Base-by-base conservation (phyloP, 2,888 invertebrate species). In the Drosophila mayaguana region DNA sequence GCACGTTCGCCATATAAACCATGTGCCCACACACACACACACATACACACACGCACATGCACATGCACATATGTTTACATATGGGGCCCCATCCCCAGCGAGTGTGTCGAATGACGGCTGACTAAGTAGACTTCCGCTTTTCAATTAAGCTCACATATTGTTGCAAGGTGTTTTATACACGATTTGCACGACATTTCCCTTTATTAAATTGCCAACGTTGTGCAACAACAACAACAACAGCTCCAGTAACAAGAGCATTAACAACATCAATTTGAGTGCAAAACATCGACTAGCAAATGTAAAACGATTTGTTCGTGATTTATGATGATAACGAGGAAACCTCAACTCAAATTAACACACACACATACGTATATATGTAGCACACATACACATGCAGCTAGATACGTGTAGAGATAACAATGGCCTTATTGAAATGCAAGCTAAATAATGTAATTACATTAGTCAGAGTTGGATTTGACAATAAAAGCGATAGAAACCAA, bases 91-190 rank as follows among this genome's bases (percentile, higher is more conserved):
- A 18, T 11, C 7, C 60, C 12, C 18, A 16, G 38, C 53, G 43
- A 61, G 45, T 69, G 57, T 72, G 66, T 59, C 65, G 73, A 75
- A 70, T 70, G 78, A 81, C 63, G 70, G 67, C 74, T 72, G 81
- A 72, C 88, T 88, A 88, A 85, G 88, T 81, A 82, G 83, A 77
- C 88, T 85, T 89, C 88, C 88, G 90, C 80, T 89, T 89, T 85
- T 89, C 89, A 89, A 89, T 83, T 89, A 89, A 89, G 81, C 72
- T 57, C 80, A 81, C 90, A 82, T 77, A 77, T 82, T 88, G 88
- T 81, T 85, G 77, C 72, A 74, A 88, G 83, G 88, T 89, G 83
- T 88, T 88, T 89, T 78, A 89, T 89, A 86, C 80, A 80, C 83
- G 83, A 82, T 89, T 88, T 88, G 86, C 90, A 89, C 85, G 88